A percentile compares a stretch with the other conserved stretches of the same genome.
Conservation (phyloP, 2,797 vertebrate species). For the Sebastes ruberrimus region DNA sequence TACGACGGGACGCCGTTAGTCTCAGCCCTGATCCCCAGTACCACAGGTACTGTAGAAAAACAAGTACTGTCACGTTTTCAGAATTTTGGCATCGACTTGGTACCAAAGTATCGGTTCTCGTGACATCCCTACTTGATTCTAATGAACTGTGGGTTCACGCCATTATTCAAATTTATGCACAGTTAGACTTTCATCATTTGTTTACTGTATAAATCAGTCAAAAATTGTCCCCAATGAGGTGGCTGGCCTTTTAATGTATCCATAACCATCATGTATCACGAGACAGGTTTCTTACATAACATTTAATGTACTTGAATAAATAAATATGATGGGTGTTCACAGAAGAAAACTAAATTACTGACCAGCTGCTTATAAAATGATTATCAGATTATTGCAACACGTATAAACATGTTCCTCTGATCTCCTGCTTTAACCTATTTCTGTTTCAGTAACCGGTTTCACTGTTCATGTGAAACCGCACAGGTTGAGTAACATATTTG, state of each 20-base stretch:
- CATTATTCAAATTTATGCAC: neutral
- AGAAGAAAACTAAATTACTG: neutral
- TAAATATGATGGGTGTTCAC: neutral
- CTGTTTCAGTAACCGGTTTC: neutral
- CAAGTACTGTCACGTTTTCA: too few relatives aligned
- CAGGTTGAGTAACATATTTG: conserved; percentile 25
- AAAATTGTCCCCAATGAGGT: neutral
- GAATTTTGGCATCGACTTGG: too few relatives aligned
- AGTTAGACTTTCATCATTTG: neutral
- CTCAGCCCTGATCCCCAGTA: too few relatives aligned
- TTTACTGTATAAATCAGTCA: neutral
- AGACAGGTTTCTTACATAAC: neutral
- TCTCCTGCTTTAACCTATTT: neutral
- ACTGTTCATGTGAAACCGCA: neutral
- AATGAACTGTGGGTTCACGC: neutral
- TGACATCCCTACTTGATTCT: too few relatives aligned
- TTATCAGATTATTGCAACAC: neutral
- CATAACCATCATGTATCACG: neutral
- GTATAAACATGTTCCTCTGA: neutral
- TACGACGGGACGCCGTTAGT: too few relatives aligned
- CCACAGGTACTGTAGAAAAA: too few relatives aligned
- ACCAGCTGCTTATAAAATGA: neutral
- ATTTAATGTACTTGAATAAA: neutral
- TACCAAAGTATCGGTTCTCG: too few relatives aligned
- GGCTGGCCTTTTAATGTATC: neutral